Evolutionary conservation across 2,888 invertebrate species (phyloP).

Genomic region (Drosophila subquinaria): DNA sequence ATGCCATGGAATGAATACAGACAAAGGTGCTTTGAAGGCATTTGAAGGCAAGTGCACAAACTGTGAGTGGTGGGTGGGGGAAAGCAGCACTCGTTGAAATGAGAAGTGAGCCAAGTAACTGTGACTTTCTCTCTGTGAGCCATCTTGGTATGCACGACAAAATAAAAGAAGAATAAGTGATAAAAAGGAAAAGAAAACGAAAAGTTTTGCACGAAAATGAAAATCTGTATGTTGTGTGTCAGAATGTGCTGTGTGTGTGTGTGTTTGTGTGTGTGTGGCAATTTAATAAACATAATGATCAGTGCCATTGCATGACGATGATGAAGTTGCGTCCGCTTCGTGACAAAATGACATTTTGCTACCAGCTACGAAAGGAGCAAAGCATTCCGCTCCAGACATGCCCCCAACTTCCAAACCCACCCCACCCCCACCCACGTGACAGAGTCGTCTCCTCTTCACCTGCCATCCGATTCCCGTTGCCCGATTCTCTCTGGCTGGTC

Average conservation of each 20-base stretch:
- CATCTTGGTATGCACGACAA: conserved; percentile 14
- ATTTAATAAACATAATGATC: conserved; percentile 75
- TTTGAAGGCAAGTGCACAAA: conserved; percentile 18
- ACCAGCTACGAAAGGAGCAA: conserved; percentile 31
- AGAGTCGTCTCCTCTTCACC: neutral
- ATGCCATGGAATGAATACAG: conserved; percentile 3
- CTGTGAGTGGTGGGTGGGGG: no score
- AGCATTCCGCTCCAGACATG: conserved; percentile 32
- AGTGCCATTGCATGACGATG: conserved; percentile 31
- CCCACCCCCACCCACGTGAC: conserved; percentile 1
- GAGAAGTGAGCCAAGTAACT: conserved; percentile 42
- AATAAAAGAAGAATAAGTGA: conserved; percentile 25
- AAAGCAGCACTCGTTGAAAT: conserved; percentile 6
- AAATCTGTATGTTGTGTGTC: conserved; percentile 50
- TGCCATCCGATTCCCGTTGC: neutral
- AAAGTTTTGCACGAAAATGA: conserved; percentile 60
- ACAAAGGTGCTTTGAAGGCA: conserved; percentile 21
- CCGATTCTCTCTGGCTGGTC: conserved; percentile 16
- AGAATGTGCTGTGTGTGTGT: conserved; percentile 30
- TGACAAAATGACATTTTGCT: conserved; percentile 80
- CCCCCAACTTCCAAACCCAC: conserved; percentile 6
- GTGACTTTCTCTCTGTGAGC: conserved; percentile 44
- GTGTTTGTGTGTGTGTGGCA: conserved; percentile 48
- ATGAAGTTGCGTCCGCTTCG: conserved; percentile 67
- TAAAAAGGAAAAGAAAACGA: conserved; percentile 32